Conservation (phyloP, 2,888 invertebrate species). For the Odontocolon sp. region DNA sequence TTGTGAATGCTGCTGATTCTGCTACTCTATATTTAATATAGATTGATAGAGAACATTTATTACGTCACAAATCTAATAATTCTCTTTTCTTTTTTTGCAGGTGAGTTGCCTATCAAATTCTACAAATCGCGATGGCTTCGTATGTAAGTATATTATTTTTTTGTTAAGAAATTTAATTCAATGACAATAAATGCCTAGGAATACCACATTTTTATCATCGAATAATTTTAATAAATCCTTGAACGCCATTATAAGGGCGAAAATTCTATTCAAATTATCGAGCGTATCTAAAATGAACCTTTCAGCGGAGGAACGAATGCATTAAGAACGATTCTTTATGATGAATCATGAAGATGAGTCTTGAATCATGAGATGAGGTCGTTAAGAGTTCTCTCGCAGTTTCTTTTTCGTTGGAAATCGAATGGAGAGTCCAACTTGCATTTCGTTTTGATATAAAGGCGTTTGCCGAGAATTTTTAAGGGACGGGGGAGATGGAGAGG, state of each 20-base stretch:
- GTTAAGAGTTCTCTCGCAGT: not conserved
- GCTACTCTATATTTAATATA: not conserved
- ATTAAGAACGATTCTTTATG: not conserved
- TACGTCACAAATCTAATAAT: not conserved
- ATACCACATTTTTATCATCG: not conserved
- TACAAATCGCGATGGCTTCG: not conserved
- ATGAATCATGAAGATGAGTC: constrained; percentile 9
- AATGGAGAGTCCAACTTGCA: not conserved
- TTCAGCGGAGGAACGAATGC: not conserved
- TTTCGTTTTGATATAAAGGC: not conserved
- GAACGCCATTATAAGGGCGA: too few species aligned
- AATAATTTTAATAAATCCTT: not conserved
- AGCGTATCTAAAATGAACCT: not conserved
- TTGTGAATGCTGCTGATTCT: constrained; percentile 7
- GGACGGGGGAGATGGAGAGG: not conserved
- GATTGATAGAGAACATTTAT: not conserved
- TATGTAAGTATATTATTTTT: constrained; percentile 14
- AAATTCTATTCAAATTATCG: too few species aligned
- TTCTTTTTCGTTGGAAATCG: not conserved
- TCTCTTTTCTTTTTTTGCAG: constrained; percentile 27
- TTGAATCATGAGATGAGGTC: not conserved
- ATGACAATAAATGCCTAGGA: not conserved
- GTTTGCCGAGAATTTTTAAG: not conserved
- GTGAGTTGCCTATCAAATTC: constrained; percentile 23
- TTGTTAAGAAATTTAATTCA: not conserved